Percentiles rank a stretch among this genome's conserved stretches.
Evolutionary conservation across 2,113 vertebrate species (phyloP).

Genomic region (Melanerpes aurifrons): DNA sequence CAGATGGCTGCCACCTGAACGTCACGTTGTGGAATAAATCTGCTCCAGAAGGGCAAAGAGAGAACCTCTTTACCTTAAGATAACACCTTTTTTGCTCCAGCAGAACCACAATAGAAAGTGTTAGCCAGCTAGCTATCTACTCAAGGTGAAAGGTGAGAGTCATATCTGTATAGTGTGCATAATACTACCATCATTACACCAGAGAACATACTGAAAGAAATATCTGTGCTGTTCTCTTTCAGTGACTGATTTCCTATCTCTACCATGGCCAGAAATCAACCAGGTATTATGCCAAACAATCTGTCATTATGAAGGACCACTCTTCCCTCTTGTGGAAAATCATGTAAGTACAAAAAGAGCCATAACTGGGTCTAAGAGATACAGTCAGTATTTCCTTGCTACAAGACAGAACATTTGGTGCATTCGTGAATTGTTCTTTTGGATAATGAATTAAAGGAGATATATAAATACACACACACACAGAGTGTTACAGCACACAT

Average conservation of each 20-base stretch:
- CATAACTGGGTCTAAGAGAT: too few species aligned
- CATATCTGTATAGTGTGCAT: neutral
- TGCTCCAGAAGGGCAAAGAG: neutral
- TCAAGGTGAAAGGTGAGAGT: neutral
- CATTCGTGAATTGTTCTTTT: neutral
- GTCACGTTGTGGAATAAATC: neutral
- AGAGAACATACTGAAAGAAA: neutral
- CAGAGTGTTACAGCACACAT: neutral
- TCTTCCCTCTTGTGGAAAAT: constrained; percentile 77
- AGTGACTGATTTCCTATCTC: neutral
- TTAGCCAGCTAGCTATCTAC: neutral
- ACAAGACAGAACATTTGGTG: neutral
- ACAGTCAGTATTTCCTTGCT: neutral
- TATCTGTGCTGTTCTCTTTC: neutral
- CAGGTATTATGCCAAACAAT: neutral
- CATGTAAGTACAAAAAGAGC: neutral
- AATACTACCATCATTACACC: neutral
- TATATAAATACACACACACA: neutral
- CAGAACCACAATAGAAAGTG: neutral
- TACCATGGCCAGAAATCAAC: neutral
- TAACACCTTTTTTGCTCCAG: neutral
- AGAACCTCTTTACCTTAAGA: neutral
- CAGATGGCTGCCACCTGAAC: neutral
- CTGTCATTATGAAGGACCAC: constrained; percentile 19
- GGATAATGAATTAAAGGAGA: neutral